Conservation (phyloP, 2,797 vertebrate species). For the Agapornis canus region DNA sequence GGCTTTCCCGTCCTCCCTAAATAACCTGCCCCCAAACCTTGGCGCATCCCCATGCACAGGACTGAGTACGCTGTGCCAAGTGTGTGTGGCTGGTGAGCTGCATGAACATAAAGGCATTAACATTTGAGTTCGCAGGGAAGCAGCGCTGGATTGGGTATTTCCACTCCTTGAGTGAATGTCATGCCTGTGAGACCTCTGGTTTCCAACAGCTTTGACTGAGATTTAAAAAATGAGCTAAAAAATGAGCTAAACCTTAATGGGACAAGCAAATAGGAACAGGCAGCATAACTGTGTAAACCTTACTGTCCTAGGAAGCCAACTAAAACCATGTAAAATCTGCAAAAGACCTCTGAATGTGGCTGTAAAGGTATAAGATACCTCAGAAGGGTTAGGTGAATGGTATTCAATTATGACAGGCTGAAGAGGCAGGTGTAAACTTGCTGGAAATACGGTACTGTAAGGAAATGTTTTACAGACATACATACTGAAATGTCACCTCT, state of each 20-base stretch:
- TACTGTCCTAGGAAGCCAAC: not conserved
- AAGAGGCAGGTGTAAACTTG: not conserved
- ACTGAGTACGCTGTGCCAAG: rapidly evolving
- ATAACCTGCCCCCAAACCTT: not conserved
- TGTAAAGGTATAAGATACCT: not conserved
- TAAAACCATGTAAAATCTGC: not conserved
- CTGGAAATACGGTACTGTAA: not conserved
- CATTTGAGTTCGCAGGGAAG: rapidly evolving
- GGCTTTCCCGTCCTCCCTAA: rapidly evolving
- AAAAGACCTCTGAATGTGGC: not conserved
- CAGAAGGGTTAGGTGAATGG: rapidly evolving
- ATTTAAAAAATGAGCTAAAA: not conserved
- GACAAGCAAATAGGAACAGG: not conserved
- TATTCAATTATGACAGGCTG: not conserved
- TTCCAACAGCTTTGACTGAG: not conserved
- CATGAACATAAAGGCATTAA: rapidly evolving
- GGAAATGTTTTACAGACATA: not conserved
- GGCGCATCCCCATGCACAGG: too few species aligned
- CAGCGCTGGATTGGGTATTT: rapidly evolving
- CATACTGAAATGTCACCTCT: not conserved
- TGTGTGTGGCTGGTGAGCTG: not conserved
- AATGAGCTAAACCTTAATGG: not conserved
- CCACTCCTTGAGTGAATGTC: rapidly evolving
- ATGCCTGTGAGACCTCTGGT: not conserved
- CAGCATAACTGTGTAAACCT: not conserved